Conservation (phyloP, 2,888 invertebrate genomes). For the Chironomus tentans region DNA sequence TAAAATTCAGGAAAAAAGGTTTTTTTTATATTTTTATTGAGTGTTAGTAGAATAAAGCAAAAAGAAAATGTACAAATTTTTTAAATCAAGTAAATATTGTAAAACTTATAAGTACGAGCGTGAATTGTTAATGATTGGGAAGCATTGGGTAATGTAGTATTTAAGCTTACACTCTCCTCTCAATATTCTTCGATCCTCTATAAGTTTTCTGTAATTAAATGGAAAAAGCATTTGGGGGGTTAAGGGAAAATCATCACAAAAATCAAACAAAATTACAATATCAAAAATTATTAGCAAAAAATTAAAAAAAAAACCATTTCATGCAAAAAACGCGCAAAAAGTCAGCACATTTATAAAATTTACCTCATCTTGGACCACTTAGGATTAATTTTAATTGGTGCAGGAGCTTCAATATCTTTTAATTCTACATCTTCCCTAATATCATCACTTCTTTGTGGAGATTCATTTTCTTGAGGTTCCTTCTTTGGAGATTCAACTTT, state of each 20-base stretch:
- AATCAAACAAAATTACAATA: not conserved
- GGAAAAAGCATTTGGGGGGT: not conserved
- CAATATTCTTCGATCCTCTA: not conserved
- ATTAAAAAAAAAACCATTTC: not conserved
- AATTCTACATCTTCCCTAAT: constrained; percentile 38
- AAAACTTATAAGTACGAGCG: not conserved
- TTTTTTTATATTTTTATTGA: not conserved
- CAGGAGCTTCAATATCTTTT: constrained; percentile 34
- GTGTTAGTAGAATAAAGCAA: not conserved
- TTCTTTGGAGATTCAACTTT: constrained; percentile 25
- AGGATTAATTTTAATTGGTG: constrained; percentile 35
- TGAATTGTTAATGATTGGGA: not conserved
- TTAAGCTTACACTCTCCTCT: not conserved
- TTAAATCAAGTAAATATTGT: not conserved
- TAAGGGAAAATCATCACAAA: not conserved
- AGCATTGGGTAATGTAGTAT: not conserved
- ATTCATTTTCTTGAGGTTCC: constrained; percentile 37
- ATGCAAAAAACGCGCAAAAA: not conserved
- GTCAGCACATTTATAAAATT: constrained; percentile 31
- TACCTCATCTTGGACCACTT: constrained; percentile 44
- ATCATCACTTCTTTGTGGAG: constrained; percentile 28
- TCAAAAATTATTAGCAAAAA: not conserved
- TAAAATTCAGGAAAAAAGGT: not conserved
- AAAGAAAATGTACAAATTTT: not conserved
- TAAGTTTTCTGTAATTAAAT: not conserved